Evolutionary conservation across 2,797 vertebrate species (phyloP), one percentile per base, ranked within the genome.

Genomic region (Melanotaenia parkinsoni): DNA sequence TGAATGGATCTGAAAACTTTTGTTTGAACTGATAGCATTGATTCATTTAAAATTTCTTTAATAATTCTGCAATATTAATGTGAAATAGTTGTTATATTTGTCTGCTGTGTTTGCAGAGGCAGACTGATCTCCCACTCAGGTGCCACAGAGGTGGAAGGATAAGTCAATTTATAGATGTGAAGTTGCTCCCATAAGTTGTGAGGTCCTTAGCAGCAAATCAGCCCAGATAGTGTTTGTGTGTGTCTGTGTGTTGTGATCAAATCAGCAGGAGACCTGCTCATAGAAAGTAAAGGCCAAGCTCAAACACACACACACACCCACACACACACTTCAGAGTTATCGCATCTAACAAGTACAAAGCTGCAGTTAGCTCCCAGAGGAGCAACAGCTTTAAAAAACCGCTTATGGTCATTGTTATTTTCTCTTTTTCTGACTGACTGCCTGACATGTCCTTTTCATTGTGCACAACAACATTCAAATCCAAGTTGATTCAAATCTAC

Each of bases 311-410:
- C 22, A 35, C 40, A 45, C 20, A 1, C 16, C 73, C 67, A 76
- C 63, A 79, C 40, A 70, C 77, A 72, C 72, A 72, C 8, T 66
- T 8, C 14, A 40, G 40, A 73, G 64, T 83, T 82, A 80, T 84
- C 64, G 57, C 58, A 6, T 62, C 84, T 86, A 90, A 92, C 86
- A 88, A 86, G 76, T 60, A 73, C 57, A 72, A 61, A 77, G 63
- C 73, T 68, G 24, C 51, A 60, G 74, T 5, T 47, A 60, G 75
- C 80, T 83, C 76, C 81, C 77, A 65, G 78, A 74, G 67, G 74
- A 70, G 69, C 60, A 2, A 18, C 67, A 61, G 75, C 67, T 80
- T 69, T 83, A 53, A 43, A 72, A 81, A 85, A 78, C 67, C 26
- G 12, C 76, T 80, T 72, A 61, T 26, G 38, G 63, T 61, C 66